Base-by-base conservation (phyloP, 2,797 vertebrate genomes). In the Macrochelys suwanniensis region DNA sequence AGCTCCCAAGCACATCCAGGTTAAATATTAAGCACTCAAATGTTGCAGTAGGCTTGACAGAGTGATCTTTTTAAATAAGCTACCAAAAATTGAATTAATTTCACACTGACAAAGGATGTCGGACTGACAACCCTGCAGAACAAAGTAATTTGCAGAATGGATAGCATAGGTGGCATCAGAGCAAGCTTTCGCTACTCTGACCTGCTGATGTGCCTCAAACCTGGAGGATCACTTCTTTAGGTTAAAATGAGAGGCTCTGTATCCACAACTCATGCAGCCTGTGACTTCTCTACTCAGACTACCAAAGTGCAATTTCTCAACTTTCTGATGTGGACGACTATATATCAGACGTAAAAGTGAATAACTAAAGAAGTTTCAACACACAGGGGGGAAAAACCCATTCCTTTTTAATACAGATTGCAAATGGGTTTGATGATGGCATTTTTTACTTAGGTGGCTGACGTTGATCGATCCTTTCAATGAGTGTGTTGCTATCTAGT, bases 21-120 rank as follows among this genome's bases (percentile, higher is more conserved):
- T 80, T 42, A 95, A 95, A 84, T 71, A 80, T 57, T 54, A 82
- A 82, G 5, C 42, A 77, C 17, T 88, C 3, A 19, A 77, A 71
- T 4, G 59, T 82, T 90, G 59, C 11, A 80, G 71, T 61, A 82
- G 89, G 15, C 0, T 65, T 91, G 80, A 89, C 71, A 37, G 25
- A 31, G 33, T 33, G 11, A 65, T 33, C 25, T 74, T 15, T 6
- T 11, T 45, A 89, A 80, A 79, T 61, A 25, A 92, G 83, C 77
- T 79, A 45, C 56, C 51, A 80, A 82, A 37, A 45, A 12, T 11
- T 61, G 88, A 88, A 71, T 76, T 28, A 37, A 3, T 74, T 82
- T 87, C 25, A 11, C 37, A 1, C 61, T 89, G 50, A 50, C 65
- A 65, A 26, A 19, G 68, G 37, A 26, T 54, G 1, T 68, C n/a